A percentile compares a stretch with the other conserved stretches of the same genome.
Conservation (phyloP, 1,140 invertebrate species). For the Cotesia typhae region DNA sequence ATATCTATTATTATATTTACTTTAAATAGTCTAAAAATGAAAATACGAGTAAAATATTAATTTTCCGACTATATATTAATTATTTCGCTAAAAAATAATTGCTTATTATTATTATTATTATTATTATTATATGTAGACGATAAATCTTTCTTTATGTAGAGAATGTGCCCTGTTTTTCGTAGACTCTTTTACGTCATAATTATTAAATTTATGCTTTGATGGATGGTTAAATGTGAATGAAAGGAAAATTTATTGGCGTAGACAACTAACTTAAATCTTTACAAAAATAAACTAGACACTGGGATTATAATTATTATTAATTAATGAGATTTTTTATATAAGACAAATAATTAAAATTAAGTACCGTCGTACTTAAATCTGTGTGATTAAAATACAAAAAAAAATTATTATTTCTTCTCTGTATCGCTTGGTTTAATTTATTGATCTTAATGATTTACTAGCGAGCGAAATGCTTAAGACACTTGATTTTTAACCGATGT, state of each 20-base stretch:
- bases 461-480: too few species aligned
- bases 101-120: neutral
- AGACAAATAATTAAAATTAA: neutral
- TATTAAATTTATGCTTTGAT: slow-evolving; percentile 2
- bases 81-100: neutral
- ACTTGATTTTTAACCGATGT: too few species aligned
- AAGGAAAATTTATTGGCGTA: neutral
- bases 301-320: neutral
- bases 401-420: neutral
- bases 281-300: slow-evolving; percentile 2
- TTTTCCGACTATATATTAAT: slow-evolving; percentile 1
- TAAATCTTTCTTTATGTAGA: slow-evolving; percentile 16
- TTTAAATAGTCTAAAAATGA: slow-evolving; percentile 2
- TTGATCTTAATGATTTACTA: neutral
- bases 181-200: neutral
- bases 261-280: slow-evolving; percentile 11
- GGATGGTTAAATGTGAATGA: slow-evolving; percentile 6
- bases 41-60: neutral
- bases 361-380: neutral
- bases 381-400: slow-evolving; percentile 2
- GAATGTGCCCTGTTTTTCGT: slow-evolving; percentile 4
- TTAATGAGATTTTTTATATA: slow-evolving; percentile 12
- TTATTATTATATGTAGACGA: slow-evolving; percentile 5
- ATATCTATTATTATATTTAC: neutral
- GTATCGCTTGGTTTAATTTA: neutral